Evolutionary conservation across 2,888 invertebrate species (phyloP).

Genomic region (Macrosoma leucophasiata): DNA sequence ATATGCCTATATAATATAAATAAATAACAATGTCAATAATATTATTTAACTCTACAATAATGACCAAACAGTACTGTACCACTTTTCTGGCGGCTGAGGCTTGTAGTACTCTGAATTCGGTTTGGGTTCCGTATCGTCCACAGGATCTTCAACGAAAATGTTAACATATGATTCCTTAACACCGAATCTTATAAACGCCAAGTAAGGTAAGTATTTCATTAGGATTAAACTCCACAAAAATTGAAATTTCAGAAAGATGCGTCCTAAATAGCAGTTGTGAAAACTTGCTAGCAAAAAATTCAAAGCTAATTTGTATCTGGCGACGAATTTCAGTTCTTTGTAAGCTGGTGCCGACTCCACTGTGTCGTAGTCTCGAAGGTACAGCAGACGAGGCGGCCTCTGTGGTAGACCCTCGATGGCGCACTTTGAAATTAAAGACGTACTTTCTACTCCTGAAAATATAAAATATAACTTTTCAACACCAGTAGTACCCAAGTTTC

Average conservation of each 20-base stretch:
- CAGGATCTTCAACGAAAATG: slow-evolving; percentile 60
- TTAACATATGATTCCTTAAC: slow-evolving; percentile 74
- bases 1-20: too few species aligned
- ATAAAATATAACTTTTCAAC: too few species aligned
- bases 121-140: slow-evolving; percentile 42
- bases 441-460: slow-evolving; percentile 27
- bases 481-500: too few species aligned
- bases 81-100: slow-evolving; percentile 18
- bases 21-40: too few species aligned
- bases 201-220: slow-evolving; percentile 54
- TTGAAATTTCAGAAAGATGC: slow-evolving; percentile 74
- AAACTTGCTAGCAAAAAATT: slow-evolving; percentile 25
- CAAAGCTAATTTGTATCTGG: slow-evolving; percentile 27
- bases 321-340: slow-evolving; percentile 31
- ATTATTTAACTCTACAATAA: too few species aligned
- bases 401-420: slow-evolving; percentile 27
- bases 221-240: slow-evolving; percentile 73
- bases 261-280: slow-evolving; percentile 57
- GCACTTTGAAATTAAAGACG: slow-evolving; percentile 23
- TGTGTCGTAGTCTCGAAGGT: slow-evolving; percentile 39
- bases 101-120: slow-evolving; percentile 43
- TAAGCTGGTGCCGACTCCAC: slow-evolving; percentile 46
- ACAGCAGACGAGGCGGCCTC: slow-evolving; percentile 25
- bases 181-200: slow-evolving; percentile 76
- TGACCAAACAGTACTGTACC: too few species aligned